A percentile compares a stretch with the other conserved stretches of the same genome.
Evolutionary conservation across 2,797 vertebrate species (phyloP).

Genomic region (Orientallactaga sibirica): DNA sequence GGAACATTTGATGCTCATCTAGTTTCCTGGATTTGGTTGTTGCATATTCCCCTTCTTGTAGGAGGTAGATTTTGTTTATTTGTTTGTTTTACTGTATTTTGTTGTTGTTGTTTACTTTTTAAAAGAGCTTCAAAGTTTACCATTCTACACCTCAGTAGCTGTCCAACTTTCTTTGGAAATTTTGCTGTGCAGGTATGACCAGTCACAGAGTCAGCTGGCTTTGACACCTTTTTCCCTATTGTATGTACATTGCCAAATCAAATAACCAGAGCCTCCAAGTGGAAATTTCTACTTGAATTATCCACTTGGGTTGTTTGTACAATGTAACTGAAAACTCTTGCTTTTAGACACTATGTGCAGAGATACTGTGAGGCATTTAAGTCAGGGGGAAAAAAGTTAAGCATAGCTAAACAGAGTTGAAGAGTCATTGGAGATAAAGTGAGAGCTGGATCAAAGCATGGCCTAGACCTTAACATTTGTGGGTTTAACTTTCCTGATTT

Average conservation of each 20-base stretch:
- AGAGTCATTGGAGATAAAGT: conserved; percentile 24
- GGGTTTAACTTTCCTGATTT: conserved; percentile 14
- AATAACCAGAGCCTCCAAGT: conserved; percentile 1
- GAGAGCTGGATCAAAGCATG: background rate
- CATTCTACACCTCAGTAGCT: background rate
- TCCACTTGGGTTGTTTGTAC: conserved; percentile 51
- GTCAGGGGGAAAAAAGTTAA: conserved; percentile 37
- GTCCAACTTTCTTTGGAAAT: background rate
- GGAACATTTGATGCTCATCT: background rate
- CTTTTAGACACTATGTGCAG: background rate
- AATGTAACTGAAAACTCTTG: conserved; percentile 34
- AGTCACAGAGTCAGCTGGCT: background rate
- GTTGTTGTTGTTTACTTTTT: background rate
- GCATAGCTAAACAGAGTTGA: conserved; percentile 39
- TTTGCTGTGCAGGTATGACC: background rate
- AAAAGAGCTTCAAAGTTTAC: conserved; percentile 25
- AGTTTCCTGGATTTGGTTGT: background rate
- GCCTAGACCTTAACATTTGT: conserved; percentile 8
- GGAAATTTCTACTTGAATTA: conserved; percentile 45
- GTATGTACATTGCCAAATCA: background rate
- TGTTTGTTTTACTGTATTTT: background rate
- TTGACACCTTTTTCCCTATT: background rate
- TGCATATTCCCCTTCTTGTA: background rate
- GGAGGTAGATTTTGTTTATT: too few species aligned
- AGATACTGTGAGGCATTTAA: background rate